Conservation (phyloP, 2,113 vertebrate species). For the Piprites chloris region DNA sequence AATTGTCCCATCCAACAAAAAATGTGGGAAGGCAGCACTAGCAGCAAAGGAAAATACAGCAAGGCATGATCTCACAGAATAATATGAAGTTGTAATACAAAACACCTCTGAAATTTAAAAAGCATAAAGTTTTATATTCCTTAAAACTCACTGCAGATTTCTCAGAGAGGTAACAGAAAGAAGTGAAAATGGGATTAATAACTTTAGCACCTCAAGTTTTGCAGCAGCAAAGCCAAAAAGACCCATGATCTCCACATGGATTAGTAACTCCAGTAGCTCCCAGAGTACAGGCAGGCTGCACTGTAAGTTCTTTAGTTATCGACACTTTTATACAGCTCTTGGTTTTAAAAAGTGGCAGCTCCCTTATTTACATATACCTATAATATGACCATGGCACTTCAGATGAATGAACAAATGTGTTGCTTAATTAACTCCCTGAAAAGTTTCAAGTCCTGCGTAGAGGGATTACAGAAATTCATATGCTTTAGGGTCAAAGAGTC, state of each 20-base stretch:
- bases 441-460: background rate
- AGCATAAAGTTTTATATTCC: background rate
- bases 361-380: background rate
- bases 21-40: background rate
- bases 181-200: background rate
- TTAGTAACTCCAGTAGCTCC: background rate
- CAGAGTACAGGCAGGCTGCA: background rate
- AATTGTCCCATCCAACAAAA: background rate
- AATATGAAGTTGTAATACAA: background rate
- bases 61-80: background rate
- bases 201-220: background rate
- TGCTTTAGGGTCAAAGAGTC: background rate
- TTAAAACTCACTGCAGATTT: background rate
- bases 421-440: background rate
- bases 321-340: background rate
- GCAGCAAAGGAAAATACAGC: background rate
- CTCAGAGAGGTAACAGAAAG: background rate
- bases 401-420: background rate
- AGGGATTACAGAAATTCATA: background rate
- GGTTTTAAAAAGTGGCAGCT: background rate
- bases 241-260: rapidly evolving
- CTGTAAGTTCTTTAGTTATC: background rate
- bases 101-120: background rate
- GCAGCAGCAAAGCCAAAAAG: background rate
- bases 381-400: background rate